phyloP scores from a whole-genome alignment of 2,888 invertebrate genomes.

The Dasypogon diadema region DNA sequence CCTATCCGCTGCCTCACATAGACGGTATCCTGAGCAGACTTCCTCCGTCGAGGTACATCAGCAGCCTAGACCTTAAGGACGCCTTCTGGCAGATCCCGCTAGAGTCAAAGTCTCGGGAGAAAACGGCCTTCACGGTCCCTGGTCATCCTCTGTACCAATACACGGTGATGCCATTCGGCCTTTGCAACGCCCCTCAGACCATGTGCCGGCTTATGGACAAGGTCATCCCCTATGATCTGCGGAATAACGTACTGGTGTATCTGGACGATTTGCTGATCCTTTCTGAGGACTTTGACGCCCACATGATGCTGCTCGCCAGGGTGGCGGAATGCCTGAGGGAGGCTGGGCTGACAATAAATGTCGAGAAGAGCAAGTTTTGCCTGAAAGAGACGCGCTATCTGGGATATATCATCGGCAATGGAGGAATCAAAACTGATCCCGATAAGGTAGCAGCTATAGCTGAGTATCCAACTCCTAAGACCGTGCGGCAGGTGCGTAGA shows the following conservation, averaged over 20 bases:
- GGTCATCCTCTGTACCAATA: slow-evolving; percentile 31
- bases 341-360: slow-evolving; percentile 37
- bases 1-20: too few species aligned
- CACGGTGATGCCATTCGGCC: too few species aligned
- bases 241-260: slow-evolving; percentile 35
- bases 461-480: slow-evolving; percentile 56
- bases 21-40: too few species aligned
- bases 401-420: slow-evolving; percentile 5
- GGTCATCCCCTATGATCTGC: slow-evolving; percentile 53
- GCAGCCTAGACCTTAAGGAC: too few species aligned
- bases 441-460: slow-evolving; percentile 24
- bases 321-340: background rate
- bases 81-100: too few species aligned
- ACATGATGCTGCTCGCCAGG: background rate
- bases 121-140: slow-evolving; percentile 44
- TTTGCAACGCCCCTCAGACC: too few species aligned
- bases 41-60: too few species aligned
- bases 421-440: background rate
- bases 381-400: slow-evolving; percentile 44
- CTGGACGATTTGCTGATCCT: slow-evolving; percentile 22
- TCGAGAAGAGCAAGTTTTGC: too few species aligned
- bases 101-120: too few species aligned
- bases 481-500: slow-evolving; percentile 53
- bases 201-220: slow-evolving; percentile 58
- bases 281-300: slow-evolving; percentile 8